These are phyloP conservation scores for Aricia artaxerxes DNA, from an alignment of 2,888 invertebrate species.

Conservation along the genomic window DNA sequence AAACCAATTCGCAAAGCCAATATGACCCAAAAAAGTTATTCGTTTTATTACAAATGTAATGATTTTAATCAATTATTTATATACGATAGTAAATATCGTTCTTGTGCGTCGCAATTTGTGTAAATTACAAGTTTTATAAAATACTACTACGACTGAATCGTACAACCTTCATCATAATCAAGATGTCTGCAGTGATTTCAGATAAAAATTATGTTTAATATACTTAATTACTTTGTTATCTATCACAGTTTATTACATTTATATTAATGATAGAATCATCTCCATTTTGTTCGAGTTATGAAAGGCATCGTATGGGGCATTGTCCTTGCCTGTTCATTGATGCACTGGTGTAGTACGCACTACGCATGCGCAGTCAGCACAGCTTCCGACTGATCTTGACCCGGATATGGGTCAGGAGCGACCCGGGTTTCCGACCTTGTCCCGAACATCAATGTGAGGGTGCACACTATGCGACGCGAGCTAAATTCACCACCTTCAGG, in stretches of 20 bases:
- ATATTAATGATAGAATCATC: neutral
- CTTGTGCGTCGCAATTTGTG: no score
- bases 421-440: slow-evolving; percentile 60
- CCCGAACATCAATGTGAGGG: slow-evolving; percentile 30
- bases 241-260: neutral
- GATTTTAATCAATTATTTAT: neutral
- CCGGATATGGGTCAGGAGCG: slow-evolving; percentile 61
- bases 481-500: neutral
- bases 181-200: no score
- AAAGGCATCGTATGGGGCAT: slow-evolving; percentile 16
- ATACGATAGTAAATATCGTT: no score
- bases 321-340: slow-evolving; percentile 35
- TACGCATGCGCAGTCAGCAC: slow-evolving; percentile 50
- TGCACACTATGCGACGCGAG: neutral
- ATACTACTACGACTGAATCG: no score
- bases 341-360: slow-evolving; percentile 46
- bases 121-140: no score
- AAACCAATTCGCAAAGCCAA: neutral
- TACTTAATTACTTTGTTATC: no score
- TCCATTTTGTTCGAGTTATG: neutral
- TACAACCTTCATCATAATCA: no score
- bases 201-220: no score
- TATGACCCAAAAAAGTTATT: neutral
- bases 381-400: slow-evolving; percentile 61
- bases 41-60: neutral